Percentiles rank a stretch among this genome's conserved stretches.
Conservation (phyloP, 2,797 vertebrate genomes). For the Rhabdomys pumilio region DNA sequence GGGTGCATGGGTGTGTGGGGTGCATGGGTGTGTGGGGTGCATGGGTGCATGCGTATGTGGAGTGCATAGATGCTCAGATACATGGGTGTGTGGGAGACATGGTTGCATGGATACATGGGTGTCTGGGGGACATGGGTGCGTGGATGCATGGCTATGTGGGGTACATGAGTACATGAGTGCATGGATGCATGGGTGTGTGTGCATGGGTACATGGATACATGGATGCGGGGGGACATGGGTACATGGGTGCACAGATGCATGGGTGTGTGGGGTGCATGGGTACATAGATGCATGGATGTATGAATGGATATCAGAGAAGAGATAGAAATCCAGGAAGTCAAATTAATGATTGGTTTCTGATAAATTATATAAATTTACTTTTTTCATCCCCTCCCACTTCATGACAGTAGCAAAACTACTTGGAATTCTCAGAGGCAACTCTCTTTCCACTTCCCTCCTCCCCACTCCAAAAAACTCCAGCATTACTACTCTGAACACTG, state of each 20-base stretch:
- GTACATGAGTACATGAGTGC: not conserved
- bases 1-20: not conserved
- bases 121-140: no score
- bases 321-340: not conserved
- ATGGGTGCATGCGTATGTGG: not conserved
- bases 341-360: not conserved
- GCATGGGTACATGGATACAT: not conserved
- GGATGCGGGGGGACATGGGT: not conserved
- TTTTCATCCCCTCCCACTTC: accelerated
- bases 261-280: not conserved
- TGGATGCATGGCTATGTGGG: not conserved
- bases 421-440: not conserved
- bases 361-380: not conserved
- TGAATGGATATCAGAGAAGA: not conserved
- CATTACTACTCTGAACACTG: not conserved
- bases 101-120: not conserved
- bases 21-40: not conserved
- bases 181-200: not conserved
- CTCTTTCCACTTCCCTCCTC: not conserved
- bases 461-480: not conserved
- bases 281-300: not conserved
- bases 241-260: not conserved
- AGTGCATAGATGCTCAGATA: not conserved
- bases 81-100: not conserved
- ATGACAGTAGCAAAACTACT: not conserved